A percentile compares a stretch with the other conserved stretches of the same genome.
These are phyloP conservation scores for Drosophila fungiperda DNA, from an alignment of 2,888 invertebrate genomes.

Conservation along the genomic window DNA sequence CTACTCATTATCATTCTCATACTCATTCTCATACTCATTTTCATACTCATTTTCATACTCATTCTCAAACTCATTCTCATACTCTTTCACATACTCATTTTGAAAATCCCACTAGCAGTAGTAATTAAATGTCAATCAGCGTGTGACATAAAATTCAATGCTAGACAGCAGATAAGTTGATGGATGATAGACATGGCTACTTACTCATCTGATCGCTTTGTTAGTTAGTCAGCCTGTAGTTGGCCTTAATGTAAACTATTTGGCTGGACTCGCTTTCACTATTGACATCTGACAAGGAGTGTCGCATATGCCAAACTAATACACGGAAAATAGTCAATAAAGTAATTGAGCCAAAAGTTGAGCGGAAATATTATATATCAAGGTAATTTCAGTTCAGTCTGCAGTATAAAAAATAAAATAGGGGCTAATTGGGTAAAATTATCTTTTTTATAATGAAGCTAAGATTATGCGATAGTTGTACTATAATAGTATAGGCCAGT, in stretches of 20 bases:
- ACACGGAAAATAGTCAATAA: neutral
- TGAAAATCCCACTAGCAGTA: slow-evolving; percentile 1
- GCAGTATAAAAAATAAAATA: neutral
- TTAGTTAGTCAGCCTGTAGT: neutral
- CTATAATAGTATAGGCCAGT: neutral
- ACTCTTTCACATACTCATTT: neutral
- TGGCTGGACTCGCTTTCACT: neutral
- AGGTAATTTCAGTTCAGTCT: neutral
- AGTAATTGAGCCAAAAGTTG: neutral
- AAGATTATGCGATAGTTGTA: neutral
- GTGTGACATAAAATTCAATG: slow-evolving; percentile 55
- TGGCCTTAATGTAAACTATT: neutral
- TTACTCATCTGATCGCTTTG: slow-evolving; percentile 23
- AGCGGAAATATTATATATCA: neutral
- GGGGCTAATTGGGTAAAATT: neutral
- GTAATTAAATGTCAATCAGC: slow-evolving; percentile 79
- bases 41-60: neutral
- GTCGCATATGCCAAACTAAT: neutral
- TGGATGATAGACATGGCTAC: slow-evolving; percentile 16
- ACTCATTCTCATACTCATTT: neutral
- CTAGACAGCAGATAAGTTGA: slow-evolving; percentile 15
- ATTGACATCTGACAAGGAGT: neutral
- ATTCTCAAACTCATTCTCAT: neutral
- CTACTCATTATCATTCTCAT: no score
- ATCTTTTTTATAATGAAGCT: neutral